Conservation (phyloP, 2,888 invertebrate genomes). For the Agrochola lota region DNA sequence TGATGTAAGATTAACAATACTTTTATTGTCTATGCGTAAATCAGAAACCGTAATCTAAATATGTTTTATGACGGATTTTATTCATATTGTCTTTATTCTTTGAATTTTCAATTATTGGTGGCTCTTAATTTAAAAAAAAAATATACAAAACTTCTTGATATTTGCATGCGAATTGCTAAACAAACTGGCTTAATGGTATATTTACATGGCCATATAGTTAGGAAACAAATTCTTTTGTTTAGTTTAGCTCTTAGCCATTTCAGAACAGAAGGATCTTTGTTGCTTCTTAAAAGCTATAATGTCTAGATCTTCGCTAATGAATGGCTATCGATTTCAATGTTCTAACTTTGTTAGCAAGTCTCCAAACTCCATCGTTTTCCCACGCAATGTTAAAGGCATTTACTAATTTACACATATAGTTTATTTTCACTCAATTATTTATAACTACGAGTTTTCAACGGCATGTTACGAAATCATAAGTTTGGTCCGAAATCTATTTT, state of each 20-base stretch:
- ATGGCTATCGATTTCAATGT: conserved; percentile 50
- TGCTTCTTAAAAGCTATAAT: conserved; percentile 21
- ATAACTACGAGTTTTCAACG: conserved; percentile 24
- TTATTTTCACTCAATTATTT: conserved; percentile 48
- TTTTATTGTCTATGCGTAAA: conserved; percentile 34
- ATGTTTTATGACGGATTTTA: neutral
- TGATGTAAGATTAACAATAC: conserved; percentile 34
- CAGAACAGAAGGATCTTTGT: conserved; percentile 39
- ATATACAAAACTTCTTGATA: conserved; percentile 7
- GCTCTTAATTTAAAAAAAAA: neutral
- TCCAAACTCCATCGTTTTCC: conserved; percentile 25
- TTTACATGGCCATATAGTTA: conserved; percentile 27
- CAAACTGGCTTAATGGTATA: neutral
- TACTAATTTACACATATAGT: conserved; percentile 34
- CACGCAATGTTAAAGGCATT: conserved; percentile 39
- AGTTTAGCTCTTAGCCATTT: neutral
- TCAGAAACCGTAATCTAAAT: neutral
- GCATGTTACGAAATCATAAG: conserved; percentile 46
- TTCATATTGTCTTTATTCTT: neutral
- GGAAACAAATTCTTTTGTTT: conserved; percentile 30
- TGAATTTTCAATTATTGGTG: neutral
- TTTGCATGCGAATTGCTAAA: conserved; percentile 14
- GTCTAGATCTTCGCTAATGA: conserved; percentile 64
- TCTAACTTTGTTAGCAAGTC: conserved; percentile 40
- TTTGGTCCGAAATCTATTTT: conserved; percentile 35